Base-by-base conservation (phyloP, 2,113 vertebrate species). In the Aleadryas rufinucha region DNA sequence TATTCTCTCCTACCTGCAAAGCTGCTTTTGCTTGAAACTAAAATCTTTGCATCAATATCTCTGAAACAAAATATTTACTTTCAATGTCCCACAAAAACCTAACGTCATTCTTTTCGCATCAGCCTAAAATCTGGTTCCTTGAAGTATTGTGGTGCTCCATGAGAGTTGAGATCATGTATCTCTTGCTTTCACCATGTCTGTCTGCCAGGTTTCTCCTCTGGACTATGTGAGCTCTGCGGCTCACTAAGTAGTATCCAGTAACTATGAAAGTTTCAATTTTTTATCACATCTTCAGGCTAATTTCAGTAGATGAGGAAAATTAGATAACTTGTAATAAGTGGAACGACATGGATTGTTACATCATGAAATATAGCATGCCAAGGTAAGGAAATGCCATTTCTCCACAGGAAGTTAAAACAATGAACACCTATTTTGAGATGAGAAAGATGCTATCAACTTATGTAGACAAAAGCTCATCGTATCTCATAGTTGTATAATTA, bases 341-440 rank as follows among this genome's bases (percentile, higher is more conserved):
- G 23, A 71, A 75, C 5, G 9, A 89, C 50, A 57, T 87, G 20
- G 30, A 63, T 42, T 80, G 54, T 83, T 96, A 54, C 59, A 65
- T 94, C 79, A 85, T 39, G 52, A 88, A 65, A 83, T 17, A 35
- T 8, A 54, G 33, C 54, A 93, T 80, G 94, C 47, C 90, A 88
- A 86, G 39, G 71, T 93, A 91, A 93, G 82, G 64, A 93, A 95
- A 85, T 93, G 66, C 35, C 66, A 64, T 83, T 96, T 96, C 45
- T 74, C 78, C 35, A 15, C 39, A 86, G 91, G 93, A 95, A 95
- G 49, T 80, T 77, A 79, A 85, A 94, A 96, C 87, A 96, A 80
- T 83, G 91, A 93, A 66, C 71, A 91, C 42, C 59, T 96, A 83
- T 93, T 96, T 94, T 94, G 66, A 94, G 93, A 96, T 70, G 74